Evolutionary conservation across 2,888 invertebrate species (phyloP), one percentile per base, ranked within the genome.

Genomic region (Isotomurus palustris): DNA sequence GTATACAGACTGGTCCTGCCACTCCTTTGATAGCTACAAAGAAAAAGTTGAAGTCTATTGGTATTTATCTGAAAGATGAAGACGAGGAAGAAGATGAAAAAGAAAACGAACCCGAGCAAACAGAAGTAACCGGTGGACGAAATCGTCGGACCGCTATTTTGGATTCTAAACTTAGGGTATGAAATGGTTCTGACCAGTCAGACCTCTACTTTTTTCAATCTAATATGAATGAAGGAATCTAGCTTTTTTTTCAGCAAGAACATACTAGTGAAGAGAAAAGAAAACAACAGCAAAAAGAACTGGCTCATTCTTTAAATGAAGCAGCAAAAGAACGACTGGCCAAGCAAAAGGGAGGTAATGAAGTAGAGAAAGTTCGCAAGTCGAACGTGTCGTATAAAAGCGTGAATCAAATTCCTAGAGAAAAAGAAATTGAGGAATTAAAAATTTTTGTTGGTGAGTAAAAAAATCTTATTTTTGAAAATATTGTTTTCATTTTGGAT

Each of bases 201-300:
- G 8, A 8, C 32, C 8, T 8, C 10, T 10, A 32, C 14, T 32
- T 32, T 32, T 10, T 32, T 32, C 8, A 32, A 32, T 32, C 32
- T 12, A 10, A 8, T 32, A 10, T 10, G 8, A 40, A 40, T 17
- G 6, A 6, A 10, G 10, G 6, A 40, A 19, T 64, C 38, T 53
- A 17, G 41, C 43, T 56, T 67, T n/a, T n/a, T n/a, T n/a, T n/a
- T 62, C 71, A 80, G 78, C 91, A 90, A 35, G 96, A 97, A 74
- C 89, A 90, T 70, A 93, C 94, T 12, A 88, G 94, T 0, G 99
- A 99, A 75, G 97, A 99, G 73, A 97, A 97, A 76, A 84, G 99
- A 14, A 92, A 93, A 70, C 87, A 91, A 73, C 95, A 97, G 79
- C 99, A 99, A 76, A 88, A 90, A 71, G 96, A 97, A 76, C 77